A percentile compares a stretch with the other conserved stretches of the same genome.
These are phyloP conservation scores for Trachymyrmex cornetzi DNA, from an alignment of 1,140 invertebrate species.

Conservation along the genomic window DNA sequence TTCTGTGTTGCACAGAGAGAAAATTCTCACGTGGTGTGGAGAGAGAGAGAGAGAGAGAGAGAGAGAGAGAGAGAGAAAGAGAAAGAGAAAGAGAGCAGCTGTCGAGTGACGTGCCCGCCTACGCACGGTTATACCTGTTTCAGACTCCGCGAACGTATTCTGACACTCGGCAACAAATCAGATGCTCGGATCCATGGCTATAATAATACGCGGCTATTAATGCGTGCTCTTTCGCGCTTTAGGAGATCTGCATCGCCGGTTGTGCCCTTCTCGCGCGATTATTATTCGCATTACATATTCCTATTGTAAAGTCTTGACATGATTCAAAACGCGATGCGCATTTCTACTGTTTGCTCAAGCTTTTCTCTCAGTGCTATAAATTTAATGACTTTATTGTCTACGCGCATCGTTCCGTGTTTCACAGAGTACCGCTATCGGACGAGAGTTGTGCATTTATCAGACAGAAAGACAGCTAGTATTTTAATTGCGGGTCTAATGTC, in stretches of 20 bases:
- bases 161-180: slow-evolving; percentile 71
- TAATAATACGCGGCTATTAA: slow-evolving; percentile 71
- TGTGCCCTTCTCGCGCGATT: slow-evolving; percentile 23
- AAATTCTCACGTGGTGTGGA: slow-evolving; percentile 72
- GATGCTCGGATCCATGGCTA: slow-evolving; percentile 57
- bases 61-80: slow-evolving; percentile 31
- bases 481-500: slow-evolving; percentile 14
- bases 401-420: not conserved
- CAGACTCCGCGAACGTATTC: slow-evolving; percentile 63
- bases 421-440: not conserved
- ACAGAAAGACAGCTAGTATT: not conserved
- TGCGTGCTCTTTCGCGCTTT: slow-evolving; percentile 61
- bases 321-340: slow-evolving; percentile 28
- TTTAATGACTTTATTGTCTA: slow-evolving; percentile 50
- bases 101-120: slow-evolving; percentile 71
- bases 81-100: slow-evolving; percentile 52
- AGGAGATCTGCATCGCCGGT: slow-evolving; percentile 38
- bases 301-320: slow-evolving; percentile 16
- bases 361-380: slow-evolving; percentile 15
- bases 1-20: slow-evolving; percentile 65
- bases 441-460: not conserved
- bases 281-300: slow-evolving; percentile 35
- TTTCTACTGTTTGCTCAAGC: slow-evolving; percentile 21
- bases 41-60: slow-evolving; percentile 34
- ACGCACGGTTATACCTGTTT: slow-evolving; percentile 72